Base-by-base conservation (phyloP, 2,888 invertebrate species). In the Sabatieria punctata region DNA sequence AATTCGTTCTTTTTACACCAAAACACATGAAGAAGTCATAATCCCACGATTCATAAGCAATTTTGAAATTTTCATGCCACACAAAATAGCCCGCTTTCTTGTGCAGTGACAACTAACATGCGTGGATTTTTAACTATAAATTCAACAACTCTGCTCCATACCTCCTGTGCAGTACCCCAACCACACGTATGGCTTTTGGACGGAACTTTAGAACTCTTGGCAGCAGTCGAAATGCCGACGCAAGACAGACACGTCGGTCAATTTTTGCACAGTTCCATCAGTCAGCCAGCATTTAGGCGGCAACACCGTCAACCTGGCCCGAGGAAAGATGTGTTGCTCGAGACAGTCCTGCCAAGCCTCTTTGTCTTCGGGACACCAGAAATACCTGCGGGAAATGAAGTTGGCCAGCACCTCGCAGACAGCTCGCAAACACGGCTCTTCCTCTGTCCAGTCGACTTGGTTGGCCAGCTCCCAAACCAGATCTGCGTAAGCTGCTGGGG, bases 191-290 rank as follows among this genome's bases (percentile, higher is more conserved):
- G n/a, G n/a, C n/a, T n/a, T n/a, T n/a, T n/a, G n/a, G n/a, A n/a
- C n/a, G n/a, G n/a, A n/a, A n/a, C n/a, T n/a, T n/a, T n/a, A n/a
- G n/a, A n/a, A n/a, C n/a, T n/a, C n/a, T n/a, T n/a, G 95, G 73
- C 95, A 95, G 59, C 95, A 73, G 69, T 95, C 95, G 71, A 95
- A 95, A 33, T 95, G 88, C 75, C 85, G 89, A 64, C 93, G 95
- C 55, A 95, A 71, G 62, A 85, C 80, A 25, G 84, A 82, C 49
- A 93, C 71, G 67, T 78, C 82, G 1, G 91, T 83, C 21, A 93
- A 75, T 68, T 86, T 82, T 51, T 84, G 71, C 51, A 93, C 73
- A 1, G 80, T 78, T 1, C 78, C 78, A 58, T 85, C 82, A 48
- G 77, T 76, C 0, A 77, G 74, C 61, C 84, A 80, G 50, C 71